Base-by-base conservation (phyloP, 2,797 vertebrate genomes). In the Gymnocypris eckloni region DNA sequence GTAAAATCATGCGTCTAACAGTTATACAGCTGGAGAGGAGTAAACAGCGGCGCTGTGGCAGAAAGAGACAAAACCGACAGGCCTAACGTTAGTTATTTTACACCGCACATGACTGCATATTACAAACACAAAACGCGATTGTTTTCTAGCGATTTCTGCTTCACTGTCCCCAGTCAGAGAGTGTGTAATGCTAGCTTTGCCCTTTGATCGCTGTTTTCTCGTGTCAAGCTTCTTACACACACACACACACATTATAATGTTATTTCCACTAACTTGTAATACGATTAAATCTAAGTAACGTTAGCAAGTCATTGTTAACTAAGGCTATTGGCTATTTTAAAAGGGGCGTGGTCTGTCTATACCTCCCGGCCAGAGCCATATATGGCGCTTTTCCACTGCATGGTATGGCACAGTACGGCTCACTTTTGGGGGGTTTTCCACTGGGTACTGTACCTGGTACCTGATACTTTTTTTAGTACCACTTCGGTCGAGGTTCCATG, bases 1-100 rank as follows among this genome's bases (percentile, higher is more conserved):
- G 52, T 59, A 20, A 70, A 10, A 22, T 3, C n/a, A 11, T 33
- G 10, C 25, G 25, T 28, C 25, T 37, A 33, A 33, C 25, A 33
- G 28, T 33, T 33, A 33, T 78, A 1, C 41, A 66, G 61, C 79
- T 22, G 41, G 16, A 67, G 25, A 80, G 41, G 39, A 16, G 59
- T 33, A 66, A 48, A 67, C n/a, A 50, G n/a, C 41, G 78, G 78
- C 78, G 80, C 66, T 56, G 67, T 71, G 67, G 37, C 15, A 22
- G 67, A 71, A 76, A 76, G 16, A 37, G 41, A 41, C 82, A 39
- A 61, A 83, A 67, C 72, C 81, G 41, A 43, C 72, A 83, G 71
- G 82, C 82, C 71, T 67, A 28, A 28, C 25, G 25, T 28, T 28
- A 28, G 25, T 28, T 28, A 28, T 66, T 64, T 66, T 33, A 76